Evolutionary conservation across 2,888 invertebrate genomes (phyloP), one percentile per base, ranked within the genome.

Genomic region (Actias luna): DNA sequence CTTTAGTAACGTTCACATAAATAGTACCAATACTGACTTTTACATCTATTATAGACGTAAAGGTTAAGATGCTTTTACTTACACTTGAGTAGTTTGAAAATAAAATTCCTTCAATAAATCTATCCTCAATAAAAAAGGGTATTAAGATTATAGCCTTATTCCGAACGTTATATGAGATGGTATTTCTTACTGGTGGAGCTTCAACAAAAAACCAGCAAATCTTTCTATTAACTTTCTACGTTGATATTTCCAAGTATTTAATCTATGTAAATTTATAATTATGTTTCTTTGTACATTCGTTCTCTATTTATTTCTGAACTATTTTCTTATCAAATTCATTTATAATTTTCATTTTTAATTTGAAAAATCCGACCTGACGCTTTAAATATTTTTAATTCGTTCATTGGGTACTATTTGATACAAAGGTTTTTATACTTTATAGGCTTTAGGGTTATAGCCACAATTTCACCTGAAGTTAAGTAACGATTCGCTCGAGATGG

Each of bases 91-190:
- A 27, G 52, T 55, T 50, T 27, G 25, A 52, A 55, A 61, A 55
- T 36, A 55, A 61, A 61, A 52, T 61, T 35, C 36, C n/a, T 52
- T 61, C 60, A 55, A 55, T 55, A 61, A 61, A 61, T 61, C 27
- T 33, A 61, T 61, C 52, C 52, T 27, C 36, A 61, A 61, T 61
- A 55, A 61, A 61, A 60, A 52, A 50, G 52, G 18, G 22, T 61
- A 55, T 61, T 61, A 36, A 36, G 27, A 50, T 60, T 52, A 52
- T 52, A 42, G 52, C 27, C 14, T 42, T 50, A 59, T 63, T 61
- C 35, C 52, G 60, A n/a, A 52, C 52, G 60, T 52, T 52, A 22
- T 33, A 16, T 27, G 31, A 33, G 14, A 62, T 58, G 18, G n/a
- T 42, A 42, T 42, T 42, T 18, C n/a, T n/a, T 18, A 5, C n/a